These are phyloP conservation scores for Malurus melanocephalus DNA, from an alignment of 2,113 vertebrate genomes.

Conservation along the genomic window DNA sequence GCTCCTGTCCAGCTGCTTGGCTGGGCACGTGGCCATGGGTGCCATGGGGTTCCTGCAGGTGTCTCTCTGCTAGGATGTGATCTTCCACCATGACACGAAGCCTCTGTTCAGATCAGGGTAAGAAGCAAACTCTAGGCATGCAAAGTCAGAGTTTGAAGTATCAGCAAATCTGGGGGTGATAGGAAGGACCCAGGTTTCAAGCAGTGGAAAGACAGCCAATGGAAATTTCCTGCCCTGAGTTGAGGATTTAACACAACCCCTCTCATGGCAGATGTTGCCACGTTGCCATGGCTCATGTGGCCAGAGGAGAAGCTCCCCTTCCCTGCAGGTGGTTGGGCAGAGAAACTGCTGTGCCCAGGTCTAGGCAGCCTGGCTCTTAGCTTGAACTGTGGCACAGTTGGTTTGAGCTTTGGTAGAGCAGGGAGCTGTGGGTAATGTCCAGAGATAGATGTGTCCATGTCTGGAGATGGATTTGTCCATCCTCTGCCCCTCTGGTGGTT, in stretches of 20 bases:
- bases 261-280: not conserved
- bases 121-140: not conserved
- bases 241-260: not conserved
- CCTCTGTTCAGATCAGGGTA: fast-evolving
- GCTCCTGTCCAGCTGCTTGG: not conserved
- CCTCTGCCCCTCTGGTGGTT: not conserved
- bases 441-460: not conserved
- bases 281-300: fast-evolving
- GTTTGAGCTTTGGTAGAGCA: not conserved
- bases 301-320: not conserved
- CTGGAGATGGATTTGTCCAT: not conserved
- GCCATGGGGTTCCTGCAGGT: not conserved
- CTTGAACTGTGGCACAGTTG: not conserved
- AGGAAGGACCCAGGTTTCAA: not conserved
- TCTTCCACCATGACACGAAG: not conserved
- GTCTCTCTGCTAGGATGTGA: not conserved
- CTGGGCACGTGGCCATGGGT: fast-evolving
- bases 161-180: not conserved
- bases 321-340: fast-evolving
- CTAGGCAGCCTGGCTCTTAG: not conserved
- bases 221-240: not conserved
- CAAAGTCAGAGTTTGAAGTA: not conserved
- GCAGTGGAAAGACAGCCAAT: not conserved
- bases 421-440: not conserved
- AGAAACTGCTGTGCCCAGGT: not conserved